Percentiles rank a stretch among this genome's conserved stretches.
phyloP scores from a whole-genome alignment of 2,888 invertebrate genomes.

The Habroteleia sp. region DNA sequence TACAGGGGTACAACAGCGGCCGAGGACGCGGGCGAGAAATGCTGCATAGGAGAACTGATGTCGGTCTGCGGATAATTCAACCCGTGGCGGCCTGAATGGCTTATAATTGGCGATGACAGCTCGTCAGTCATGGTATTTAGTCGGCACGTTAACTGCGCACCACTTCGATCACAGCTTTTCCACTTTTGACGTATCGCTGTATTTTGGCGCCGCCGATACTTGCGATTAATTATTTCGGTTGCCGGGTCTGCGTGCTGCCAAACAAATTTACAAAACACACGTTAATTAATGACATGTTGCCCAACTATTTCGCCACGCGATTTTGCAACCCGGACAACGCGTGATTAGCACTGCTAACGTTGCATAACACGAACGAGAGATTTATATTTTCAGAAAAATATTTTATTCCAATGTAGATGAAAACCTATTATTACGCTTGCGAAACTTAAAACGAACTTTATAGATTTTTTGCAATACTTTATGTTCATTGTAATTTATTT shows the following conservation, averaged over 20 bases:
- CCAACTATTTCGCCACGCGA: no score
- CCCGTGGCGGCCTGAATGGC: conserved; percentile 74
- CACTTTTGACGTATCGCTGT: conserved; percentile 51
- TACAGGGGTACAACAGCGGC: conserved; percentile 30
- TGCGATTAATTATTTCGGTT: conserved; percentile 46
- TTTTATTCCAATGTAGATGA: no score
- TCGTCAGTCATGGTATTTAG: conserved; percentile 68
- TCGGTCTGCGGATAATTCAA: conserved; percentile 75
- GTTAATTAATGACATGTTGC: conserved; percentile 15
- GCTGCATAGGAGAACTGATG: conserved; percentile 40
- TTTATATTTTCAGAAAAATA: no score
- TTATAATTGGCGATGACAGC: conserved; percentile 79
- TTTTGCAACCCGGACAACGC: no score
- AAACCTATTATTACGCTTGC: no score
- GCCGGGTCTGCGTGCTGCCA: background rate
- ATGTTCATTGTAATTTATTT: no score
- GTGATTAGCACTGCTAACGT: no score
- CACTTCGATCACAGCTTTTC: conserved; percentile 46
- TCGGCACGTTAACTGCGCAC: conserved; percentile 51
- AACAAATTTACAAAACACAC: conserved; percentile 21
- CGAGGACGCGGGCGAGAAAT: no score
- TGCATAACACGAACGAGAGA: no score
- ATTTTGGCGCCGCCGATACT: conserved; percentile 47
- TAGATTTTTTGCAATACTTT: no score
- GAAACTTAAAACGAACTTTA: no score